Conservation (phyloP, 1,140 invertebrate genomes). For the Euwallacea similis region DNA sequence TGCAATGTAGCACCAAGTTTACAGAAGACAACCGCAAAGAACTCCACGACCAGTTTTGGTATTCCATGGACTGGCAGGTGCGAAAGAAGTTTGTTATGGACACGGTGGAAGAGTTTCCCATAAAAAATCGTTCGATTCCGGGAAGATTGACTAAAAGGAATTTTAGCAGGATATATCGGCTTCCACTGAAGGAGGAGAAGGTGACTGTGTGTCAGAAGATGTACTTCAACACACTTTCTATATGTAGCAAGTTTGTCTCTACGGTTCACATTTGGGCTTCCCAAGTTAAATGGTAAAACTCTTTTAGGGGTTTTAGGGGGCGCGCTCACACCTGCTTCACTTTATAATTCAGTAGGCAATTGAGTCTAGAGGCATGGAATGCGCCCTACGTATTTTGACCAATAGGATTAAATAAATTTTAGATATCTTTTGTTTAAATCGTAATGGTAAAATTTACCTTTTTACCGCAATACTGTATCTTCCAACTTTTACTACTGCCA, state of each 20-base stretch:
- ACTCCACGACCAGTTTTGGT: conserved; percentile 27
- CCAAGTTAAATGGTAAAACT: conserved; percentile 31
- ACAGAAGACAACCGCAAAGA: conserved; percentile 16
- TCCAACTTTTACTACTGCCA: no score
- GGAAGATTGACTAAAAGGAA: conserved; percentile 19
- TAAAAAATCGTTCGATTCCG: conserved; percentile 27
- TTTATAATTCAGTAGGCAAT: no score
- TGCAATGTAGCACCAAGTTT: conserved; percentile 21
- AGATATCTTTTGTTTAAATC: no score
- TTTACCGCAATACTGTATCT: no score
- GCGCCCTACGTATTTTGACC: no score
- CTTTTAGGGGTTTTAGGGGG: not conserved
- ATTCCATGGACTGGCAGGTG: conserved; percentile 25
- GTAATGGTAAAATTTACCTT: no score
- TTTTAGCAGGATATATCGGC: conserved; percentile 23
- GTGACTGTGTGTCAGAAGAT: conserved; percentile 33
- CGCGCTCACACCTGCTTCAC: no score
- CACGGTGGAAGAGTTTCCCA: conserved; percentile 30
- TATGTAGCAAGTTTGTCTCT: conserved; percentile 26
- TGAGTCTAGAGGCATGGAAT: no score
- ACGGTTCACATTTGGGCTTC: conserved; percentile 33
- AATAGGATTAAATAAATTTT: no score
- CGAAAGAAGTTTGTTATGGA: conserved; percentile 31
- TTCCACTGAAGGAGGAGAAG: conserved; percentile 16
- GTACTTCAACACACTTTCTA: conserved; percentile 30